Percentiles rank a stretch among this genome's conserved stretches.
phyloP scores from a whole-genome alignment of 2,888 invertebrate species.

The Drosophila percnosoma region DNA sequence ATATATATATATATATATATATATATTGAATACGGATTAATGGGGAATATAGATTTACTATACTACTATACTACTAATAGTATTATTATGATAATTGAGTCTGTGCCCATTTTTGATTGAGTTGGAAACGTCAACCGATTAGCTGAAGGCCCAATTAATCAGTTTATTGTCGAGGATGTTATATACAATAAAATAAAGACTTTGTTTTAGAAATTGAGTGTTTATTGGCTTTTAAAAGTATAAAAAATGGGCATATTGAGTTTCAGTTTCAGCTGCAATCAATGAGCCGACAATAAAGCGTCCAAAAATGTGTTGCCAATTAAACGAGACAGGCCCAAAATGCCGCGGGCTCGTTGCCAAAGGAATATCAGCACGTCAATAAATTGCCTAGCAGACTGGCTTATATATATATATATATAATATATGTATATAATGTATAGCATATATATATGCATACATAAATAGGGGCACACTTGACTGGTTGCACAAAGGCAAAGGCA shows the following conservation, averaged over 20 bases:
- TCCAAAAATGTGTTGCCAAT: slow-evolving; percentile 5
- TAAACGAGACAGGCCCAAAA: slow-evolving; percentile 1
- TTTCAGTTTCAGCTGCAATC: background rate
- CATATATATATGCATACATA: background rate
- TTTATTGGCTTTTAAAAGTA: background rate
- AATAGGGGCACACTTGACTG: background rate
- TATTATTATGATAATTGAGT: too few relatives aligned
- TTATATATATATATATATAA: background rate
- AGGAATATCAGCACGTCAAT: slow-evolving; percentile 2
- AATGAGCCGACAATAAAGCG: slow-evolving; percentile 5
- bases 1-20: too few relatives aligned
- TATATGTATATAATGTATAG: background rate
- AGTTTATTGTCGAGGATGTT: background rate
- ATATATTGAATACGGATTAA: too few relatives aligned
- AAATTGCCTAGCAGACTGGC: slow-evolving; percentile 3
- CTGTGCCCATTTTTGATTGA: too few relatives aligned
- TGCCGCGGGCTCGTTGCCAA: slow-evolving; percentile 9
- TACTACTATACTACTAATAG: too few relatives aligned
- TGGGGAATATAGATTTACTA: too few relatives aligned
- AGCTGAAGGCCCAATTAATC: background rate
- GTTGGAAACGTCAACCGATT: too few relatives aligned
- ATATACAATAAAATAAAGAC: background rate
- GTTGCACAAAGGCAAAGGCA: background rate
- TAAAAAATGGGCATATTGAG: background rate
- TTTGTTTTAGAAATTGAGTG: background rate